Conservation (phyloP, 2,888 invertebrate genomes). For the Craniophora ligustri region DNA sequence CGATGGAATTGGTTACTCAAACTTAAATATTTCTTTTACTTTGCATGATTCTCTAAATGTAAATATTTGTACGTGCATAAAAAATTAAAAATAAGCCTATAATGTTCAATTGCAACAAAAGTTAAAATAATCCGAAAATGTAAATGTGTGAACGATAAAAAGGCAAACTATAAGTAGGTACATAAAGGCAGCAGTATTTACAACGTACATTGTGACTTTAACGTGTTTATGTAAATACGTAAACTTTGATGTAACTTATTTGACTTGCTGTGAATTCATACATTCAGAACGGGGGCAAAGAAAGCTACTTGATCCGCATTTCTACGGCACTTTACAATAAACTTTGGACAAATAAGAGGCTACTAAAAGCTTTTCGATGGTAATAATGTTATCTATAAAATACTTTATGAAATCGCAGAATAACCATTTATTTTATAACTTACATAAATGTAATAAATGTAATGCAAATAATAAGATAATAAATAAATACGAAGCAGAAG, state of each 20-base stretch:
- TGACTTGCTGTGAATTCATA: constrained; percentile 69
- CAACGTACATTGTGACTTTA: constrained; percentile 67
- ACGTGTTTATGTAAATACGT: constrained; percentile 77
- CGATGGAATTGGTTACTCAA: no score
- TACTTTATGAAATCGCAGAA: background rate
- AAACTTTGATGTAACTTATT: constrained; percentile 75
- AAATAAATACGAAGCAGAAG: no score
- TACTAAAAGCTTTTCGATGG: constrained; percentile 8
- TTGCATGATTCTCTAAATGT: no score
- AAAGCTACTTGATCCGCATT: constrained; percentile 50
- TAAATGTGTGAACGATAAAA: constrained; percentile 59
- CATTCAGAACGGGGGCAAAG: constrained; percentile 58
- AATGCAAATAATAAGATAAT: no score
- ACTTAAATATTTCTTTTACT: no score
- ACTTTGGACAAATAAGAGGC: constrained; percentile 28
- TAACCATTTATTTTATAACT: background rate
- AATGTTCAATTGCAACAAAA: constrained; percentile 28
- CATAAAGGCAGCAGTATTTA: constrained; percentile 65
- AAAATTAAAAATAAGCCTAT: background rate
- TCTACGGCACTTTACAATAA: constrained; percentile 30
- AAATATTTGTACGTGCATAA: no score
- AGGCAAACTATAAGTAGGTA: constrained; percentile 53
- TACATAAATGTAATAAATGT: background rate
- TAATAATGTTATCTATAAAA: constrained; percentile 16
- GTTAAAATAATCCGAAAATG: constrained; percentile 40